Evolutionary conservation across 2,888 invertebrate species (phyloP), one percentile per base, ranked within the genome.

Genomic region (Drosophila helvetica): DNA sequence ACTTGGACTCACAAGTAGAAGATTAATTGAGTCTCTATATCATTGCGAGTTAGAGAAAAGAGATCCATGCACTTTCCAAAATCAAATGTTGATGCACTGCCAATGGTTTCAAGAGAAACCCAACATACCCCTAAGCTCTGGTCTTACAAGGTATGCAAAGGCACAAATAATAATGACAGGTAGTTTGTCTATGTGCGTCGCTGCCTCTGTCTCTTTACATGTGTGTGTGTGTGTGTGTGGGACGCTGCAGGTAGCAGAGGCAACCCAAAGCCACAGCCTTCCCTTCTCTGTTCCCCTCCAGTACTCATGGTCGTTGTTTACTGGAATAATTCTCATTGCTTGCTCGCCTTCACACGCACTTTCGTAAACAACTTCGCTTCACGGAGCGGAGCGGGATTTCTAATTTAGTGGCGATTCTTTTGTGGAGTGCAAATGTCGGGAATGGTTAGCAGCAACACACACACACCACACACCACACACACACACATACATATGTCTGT

Each of bases 361-460:
- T 88, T 89, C 88, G 90, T 89, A 88, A 88, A 88, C 88, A 88
- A 88, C 78, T 86, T 84, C 74, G 64, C 38, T 67, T 64, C 42
- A 66, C 74, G 64, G 67, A 54, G 50, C 74, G 64, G 67, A 54
- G 50, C 63, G 47, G 62, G 50, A 56, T 73, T 70, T 71, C 66
- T 66, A 18, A 54, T 57, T 60, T 62, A 67, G 43, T 75, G 53
- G 25, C 47, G 68, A 64, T 64, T 77, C 51, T 68, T 80, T 56
- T 68, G 79, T 66, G 8, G 66, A 68, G 57, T 88, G 86, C 88
- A 86, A 88, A 81, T 66, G 79, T 73, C 76, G 69, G 73, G 79
- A 87, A 81, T 78, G 69, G 75, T 55, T 33, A 50, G 30, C 66
- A 58, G 54, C 54, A 55, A 53, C 52, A 33, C 25, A 17, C 22